A percentile compares a stretch with the other conserved stretches of the same genome.
These are phyloP conservation scores for Amphiprion percula DNA, from an alignment of 2,113 vertebrate species.

Conservation along the genomic window DNA sequence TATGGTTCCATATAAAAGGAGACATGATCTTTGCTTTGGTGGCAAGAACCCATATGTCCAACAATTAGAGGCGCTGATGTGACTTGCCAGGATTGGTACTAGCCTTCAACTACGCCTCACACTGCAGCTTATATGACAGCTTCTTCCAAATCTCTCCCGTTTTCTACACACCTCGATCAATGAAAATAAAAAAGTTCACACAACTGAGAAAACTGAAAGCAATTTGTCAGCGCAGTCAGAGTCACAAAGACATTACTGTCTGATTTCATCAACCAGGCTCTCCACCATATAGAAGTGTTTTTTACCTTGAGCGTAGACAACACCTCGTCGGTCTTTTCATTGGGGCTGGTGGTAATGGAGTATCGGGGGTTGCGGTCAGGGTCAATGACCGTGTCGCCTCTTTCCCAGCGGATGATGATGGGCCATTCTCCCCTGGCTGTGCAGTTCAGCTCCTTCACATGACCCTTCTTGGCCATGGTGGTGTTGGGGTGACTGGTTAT, in stretches of 20 bases:
- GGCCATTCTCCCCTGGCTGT: slow-evolving; percentile 95
- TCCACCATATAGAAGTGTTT: slow-evolving; percentile 2
- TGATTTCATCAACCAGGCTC: slow-evolving; percentile 35
- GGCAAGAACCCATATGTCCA: not conserved
- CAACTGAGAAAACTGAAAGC: slow-evolving; percentile 11
- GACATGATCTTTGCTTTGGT: too few relatives aligned
- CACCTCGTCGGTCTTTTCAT: slow-evolving; percentile 95
- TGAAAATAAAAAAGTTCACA: too few relatives aligned
- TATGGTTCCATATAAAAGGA: too few relatives aligned
- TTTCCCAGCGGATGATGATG: slow-evolving; percentile 99
- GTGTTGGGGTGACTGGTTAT: slow-evolving; percentile 99
- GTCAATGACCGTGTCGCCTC: slow-evolving; percentile 97
- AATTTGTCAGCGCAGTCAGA: slow-evolving; percentile 16
- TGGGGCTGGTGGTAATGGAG: slow-evolving; percentile 93
- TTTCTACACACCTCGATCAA: too few relatives aligned
- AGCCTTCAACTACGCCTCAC: not conserved
- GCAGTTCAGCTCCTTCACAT: slow-evolving; percentile 97
- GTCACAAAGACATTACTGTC: slow-evolving; percentile 24
- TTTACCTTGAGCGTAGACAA: slow-evolving; percentile 96
- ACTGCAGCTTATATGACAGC: not conserved
- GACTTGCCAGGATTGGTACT: not conserved
- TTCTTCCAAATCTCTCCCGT: too few relatives aligned
- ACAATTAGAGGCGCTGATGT: not conserved
- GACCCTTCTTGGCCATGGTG: slow-evolving; percentile 98
- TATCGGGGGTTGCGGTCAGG: slow-evolving; percentile 95